Base-by-base conservation (phyloP, 2,113 vertebrate species). In the Elephantulus edwardii region DNA sequence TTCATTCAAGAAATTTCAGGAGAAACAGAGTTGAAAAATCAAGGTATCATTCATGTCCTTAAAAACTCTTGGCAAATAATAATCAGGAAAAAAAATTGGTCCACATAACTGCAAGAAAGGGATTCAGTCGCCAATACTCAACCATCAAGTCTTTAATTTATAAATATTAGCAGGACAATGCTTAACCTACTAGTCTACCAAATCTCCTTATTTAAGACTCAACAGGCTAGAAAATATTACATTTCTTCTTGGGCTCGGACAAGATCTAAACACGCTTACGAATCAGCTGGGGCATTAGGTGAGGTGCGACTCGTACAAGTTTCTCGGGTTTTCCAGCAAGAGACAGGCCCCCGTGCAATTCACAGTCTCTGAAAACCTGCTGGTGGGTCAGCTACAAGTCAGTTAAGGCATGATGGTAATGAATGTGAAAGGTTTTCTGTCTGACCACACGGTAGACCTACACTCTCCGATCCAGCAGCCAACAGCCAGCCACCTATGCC, bases 111-210 rank as follows among this genome's bases (percentile, higher is more conserved):
- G 77, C 26, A 95, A 26, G 38, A n/a, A 19, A 86, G 79, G 50
- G 48, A 95, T 84, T 54, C 74, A 90, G 94, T 93, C 60, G 70
- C 26, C n/a, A 75, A 38, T 40, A 70, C 56, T 56, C 19, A 95
- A 87, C 66, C 64, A 87, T 64, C 78, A 93, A 89, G 56, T 92
- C 78, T 62, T 89, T 93, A 78, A 90, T 84, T 93, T 92, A 91
- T 77, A 93, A 94, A 89, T 90, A 92, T 90, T 86, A 92, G 91
- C 77, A 89, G 89, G 26, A 83, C n/a, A 52, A 94, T 89, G 81
- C 83, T 76, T 80, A 92, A 80, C 12, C 8, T 24, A 90, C n/a
- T n/a, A n/a, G n/a, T n/a, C n/a, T n/a, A n/a, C n/a, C n/a, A n/a
- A n/a, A 85, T 58, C 70, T 91, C 64, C 44, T 82, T 64, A n/a